Evolutionary conservation across 1,140 invertebrate genomes (phyloP), one percentile per base, ranked within the genome.

Genomic region (Drosophila malerkotliana): DNA sequence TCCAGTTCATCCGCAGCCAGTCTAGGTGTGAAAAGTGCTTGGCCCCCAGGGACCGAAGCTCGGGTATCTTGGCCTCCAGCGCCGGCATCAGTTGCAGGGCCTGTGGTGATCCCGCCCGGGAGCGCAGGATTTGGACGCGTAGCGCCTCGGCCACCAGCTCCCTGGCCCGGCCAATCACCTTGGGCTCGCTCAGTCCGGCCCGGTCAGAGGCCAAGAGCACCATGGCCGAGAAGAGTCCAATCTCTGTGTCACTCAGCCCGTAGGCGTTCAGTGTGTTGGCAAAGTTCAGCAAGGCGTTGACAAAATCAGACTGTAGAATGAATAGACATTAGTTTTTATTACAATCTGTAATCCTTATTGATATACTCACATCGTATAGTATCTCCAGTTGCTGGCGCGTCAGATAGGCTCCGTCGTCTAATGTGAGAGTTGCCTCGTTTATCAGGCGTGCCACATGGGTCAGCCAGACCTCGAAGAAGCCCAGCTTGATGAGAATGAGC

Each of bases 391-490:
- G 98, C 73, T 96, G 94, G 71, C 95, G 94, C 26, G 95, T 96
- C 78, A 99, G 94, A 76, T 95, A 96, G 53, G 96, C 97, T 21
- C 98, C 98, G 88, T 99, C 98, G 69, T 97, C 96, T 92, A 99
- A 98, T n/a, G 97, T 97, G 84, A 99, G 93, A 55, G 95, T 94
- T 60, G 94, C 94, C 61, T 97, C 95, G 3, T 94, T 94, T n/a
- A 97, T 96, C 92, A 98, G 94, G 53, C 96, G 94, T 0, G 97
- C 94, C 55, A 97, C 96, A 75, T 98, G 95, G 52, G 96, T 95
- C 57, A 99, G 93, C 98, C 98, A 99, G 52, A 99, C 95, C 93
- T 99, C 98, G 92, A 99, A 98, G 93, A 99, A 99, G 34, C 98
- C 98, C 79, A 97, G 94, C 93, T 99, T 98, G 79, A 98, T 98